Conservation (phyloP, 2,113 vertebrate genomes). For the Quiscalus mexicanus region DNA sequence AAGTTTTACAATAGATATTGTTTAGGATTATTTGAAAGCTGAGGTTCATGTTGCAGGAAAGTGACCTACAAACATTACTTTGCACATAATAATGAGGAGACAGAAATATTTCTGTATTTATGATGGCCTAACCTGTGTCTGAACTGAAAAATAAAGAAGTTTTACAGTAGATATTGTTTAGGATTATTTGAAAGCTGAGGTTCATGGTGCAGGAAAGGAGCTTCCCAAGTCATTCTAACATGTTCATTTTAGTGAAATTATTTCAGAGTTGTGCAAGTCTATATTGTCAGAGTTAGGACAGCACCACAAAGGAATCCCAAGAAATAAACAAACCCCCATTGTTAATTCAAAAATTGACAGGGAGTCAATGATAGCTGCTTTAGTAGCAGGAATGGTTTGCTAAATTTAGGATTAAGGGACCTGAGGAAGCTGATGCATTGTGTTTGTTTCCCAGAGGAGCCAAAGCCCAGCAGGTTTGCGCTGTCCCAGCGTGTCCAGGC, state of each 20-base stretch:
- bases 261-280: background rate
- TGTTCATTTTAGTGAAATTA: background rate
- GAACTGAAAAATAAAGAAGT: background rate
- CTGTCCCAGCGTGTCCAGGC: accelerated
- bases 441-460: background rate
- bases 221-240: background rate
- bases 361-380: background rate
- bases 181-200: background rate
- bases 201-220: background rate
- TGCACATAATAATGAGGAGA: background rate
- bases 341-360: background rate
- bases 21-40: background rate
- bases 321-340: background rate
- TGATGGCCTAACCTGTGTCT: background rate
- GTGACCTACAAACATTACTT: background rate
- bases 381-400: background rate
- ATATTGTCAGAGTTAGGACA: accelerated
- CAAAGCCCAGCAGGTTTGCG: background rate
- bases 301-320: background rate
- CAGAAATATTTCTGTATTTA: background rate
- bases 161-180: background rate
- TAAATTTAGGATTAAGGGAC: background rate
- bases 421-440: too few species aligned
- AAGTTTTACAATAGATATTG: background rate
- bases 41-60: background rate